Conservation (phyloP, 2,113 vertebrate genomes). For the Ophiodon elongatus region DNA sequence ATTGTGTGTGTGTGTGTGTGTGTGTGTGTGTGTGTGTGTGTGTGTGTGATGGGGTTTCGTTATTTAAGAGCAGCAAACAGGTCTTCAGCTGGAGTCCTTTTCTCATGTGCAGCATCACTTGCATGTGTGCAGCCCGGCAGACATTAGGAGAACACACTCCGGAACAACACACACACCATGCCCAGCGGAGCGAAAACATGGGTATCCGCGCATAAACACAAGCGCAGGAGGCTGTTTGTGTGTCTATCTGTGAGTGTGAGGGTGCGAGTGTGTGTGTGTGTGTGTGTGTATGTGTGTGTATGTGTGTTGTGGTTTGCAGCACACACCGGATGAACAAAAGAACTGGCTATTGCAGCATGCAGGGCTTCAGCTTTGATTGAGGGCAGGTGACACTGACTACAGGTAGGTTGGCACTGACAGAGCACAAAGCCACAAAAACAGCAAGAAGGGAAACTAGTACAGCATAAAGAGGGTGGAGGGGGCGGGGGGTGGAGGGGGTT, state of each 20-base stretch:
- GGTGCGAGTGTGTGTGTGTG: no score
- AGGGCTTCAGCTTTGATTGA: slow-evolving; percentile 26
- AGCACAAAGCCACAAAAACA: neutral
- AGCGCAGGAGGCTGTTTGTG: slow-evolving; percentile 1
- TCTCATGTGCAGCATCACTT: slow-evolving; percentile 39
- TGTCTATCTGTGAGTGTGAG: neutral
- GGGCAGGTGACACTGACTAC: slow-evolving; percentile 35
- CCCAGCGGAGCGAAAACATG: slow-evolving; percentile 34
- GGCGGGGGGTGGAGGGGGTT: no score
- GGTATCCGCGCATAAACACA: slow-evolving; percentile 46
- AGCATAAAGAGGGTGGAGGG: neutral
- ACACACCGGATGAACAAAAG: slow-evolving; percentile 25
- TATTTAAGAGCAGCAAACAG: slow-evolving; percentile 36
- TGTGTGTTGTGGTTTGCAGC: slow-evolving; percentile 31
- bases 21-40: no score
- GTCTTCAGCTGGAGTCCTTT: slow-evolving; percentile 30
- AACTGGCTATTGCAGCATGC: slow-evolving; percentile 50
- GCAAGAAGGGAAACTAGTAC: neutral
- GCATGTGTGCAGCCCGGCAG: slow-evolving; percentile 46
- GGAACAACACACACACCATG: slow-evolving; percentile 40
- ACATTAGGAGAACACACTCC: slow-evolving; percentile 24
- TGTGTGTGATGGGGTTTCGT: slow-evolving; percentile 21
- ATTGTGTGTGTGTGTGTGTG: slow-evolving; percentile 7
- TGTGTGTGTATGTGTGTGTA: slow-evolving; percentile 23
- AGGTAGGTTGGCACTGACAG: slow-evolving; percentile 35